Conservation (phyloP, 2,888 invertebrate genomes). For the Lasius fuliginosus region DNA sequence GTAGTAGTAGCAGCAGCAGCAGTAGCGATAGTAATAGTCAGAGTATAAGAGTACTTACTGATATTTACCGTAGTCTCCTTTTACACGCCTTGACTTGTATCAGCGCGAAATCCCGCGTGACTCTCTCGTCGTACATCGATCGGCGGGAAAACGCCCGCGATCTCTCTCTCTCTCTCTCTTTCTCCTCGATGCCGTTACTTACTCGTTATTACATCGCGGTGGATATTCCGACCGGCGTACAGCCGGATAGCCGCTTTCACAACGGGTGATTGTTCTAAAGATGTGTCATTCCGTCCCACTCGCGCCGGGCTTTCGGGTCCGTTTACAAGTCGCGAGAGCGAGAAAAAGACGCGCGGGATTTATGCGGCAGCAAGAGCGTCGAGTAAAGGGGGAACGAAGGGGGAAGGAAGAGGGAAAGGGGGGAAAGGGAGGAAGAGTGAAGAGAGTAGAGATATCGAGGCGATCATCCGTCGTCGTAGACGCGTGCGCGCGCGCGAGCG, state of each 20-base stretch:
- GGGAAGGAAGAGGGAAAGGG: neutral
- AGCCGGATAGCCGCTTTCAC: slow-evolving; percentile 74
- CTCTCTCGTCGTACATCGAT: slow-evolving; percentile 34
- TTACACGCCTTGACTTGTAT: neutral
- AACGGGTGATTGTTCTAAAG: slow-evolving; percentile 79
- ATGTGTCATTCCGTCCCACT: slow-evolving; percentile 75
- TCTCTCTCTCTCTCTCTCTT: slow-evolving; percentile 48
- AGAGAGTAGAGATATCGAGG: slow-evolving; percentile 48
- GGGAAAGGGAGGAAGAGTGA: too few species aligned
- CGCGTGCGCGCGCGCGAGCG: slow-evolving; percentile 40
- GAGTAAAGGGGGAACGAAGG: slow-evolving; percentile 19
- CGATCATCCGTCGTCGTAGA: slow-evolving; percentile 32
- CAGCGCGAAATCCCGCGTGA: slow-evolving; percentile 15
- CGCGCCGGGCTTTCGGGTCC: slow-evolving; percentile 55
- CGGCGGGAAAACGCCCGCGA: slow-evolving; percentile 56
- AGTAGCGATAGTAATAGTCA: neutral
- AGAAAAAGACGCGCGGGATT: slow-evolving; percentile 51
- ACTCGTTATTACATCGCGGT: slow-evolving; percentile 66
- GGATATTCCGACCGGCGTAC: slow-evolving; percentile 66
- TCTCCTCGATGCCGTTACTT: slow-evolving; percentile 32
- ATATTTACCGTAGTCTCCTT: slow-evolving; percentile 8
- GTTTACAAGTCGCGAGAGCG: slow-evolving; percentile 56
- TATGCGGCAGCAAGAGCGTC: neutral
- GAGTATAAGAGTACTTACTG: neutral
- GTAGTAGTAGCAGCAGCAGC: neutral